Evolutionary conservation across 2,797 vertebrate species (phyloP).

Genomic region (Sarcoramphus papa): DNA sequence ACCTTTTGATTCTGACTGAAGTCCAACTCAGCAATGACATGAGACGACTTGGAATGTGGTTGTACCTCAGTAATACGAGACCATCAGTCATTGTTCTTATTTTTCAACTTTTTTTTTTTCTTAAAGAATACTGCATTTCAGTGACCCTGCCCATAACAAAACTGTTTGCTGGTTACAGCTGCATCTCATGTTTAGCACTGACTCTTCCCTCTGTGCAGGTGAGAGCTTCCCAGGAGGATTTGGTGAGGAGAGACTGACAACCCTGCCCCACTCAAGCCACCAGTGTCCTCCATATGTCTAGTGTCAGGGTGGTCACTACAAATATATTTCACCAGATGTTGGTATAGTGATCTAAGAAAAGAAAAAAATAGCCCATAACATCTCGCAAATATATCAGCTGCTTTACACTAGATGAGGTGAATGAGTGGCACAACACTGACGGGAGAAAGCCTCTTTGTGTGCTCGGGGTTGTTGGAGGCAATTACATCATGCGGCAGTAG

Average conservation of each 20-base stretch:
- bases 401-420: neutral
- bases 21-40: neutral
- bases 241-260: neutral
- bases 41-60: neutral
- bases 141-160: neutral
- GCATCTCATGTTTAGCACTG: neutral
- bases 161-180: neutral
- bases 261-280: no score
- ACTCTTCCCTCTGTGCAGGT: neutral
- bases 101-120: neutral
- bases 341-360: neutral
- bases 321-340: neutral
- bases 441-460: neutral
- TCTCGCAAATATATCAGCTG: neutral
- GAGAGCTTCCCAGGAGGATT: neutral
- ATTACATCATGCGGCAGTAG: neutral
- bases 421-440: neutral
- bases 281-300: neutral
- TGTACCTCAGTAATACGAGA: neutral
- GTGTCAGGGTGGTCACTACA: neutral
- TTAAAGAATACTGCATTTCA: neutral
- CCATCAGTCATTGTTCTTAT: neutral
- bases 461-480: neutral
- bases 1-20: neutral
- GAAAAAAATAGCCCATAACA: neutral